Percentiles rank a stretch among this genome's conserved stretches.
Evolutionary conservation across 2,888 invertebrate species (phyloP).

Genomic region (Tiliacea aurago): DNA sequence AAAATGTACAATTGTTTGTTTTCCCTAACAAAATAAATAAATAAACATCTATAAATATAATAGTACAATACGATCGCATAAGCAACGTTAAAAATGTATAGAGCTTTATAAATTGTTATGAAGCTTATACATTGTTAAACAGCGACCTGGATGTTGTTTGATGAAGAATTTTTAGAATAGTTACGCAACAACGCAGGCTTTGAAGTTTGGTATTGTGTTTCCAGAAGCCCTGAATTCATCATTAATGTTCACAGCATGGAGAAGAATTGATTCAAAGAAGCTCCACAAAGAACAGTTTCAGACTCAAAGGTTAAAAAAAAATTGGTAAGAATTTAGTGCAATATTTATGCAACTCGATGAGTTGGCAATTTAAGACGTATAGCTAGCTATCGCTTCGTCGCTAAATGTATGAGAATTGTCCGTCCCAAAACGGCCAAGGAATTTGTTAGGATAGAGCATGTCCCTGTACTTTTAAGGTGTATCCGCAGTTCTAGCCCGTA

Average conservation of each 20-base stretch:
- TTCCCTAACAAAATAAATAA: too few species aligned
- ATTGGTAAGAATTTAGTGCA: not conserved
- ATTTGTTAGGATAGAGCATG: too few species aligned
- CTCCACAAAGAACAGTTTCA: not conserved
- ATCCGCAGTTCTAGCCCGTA: too few species aligned
- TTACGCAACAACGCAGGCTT: not conserved
- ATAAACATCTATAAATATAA: too few species aligned
- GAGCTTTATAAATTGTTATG: not conserved
- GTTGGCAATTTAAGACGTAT: not conserved
- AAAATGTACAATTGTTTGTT: too few species aligned
- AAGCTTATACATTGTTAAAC: not conserved
- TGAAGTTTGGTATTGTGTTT: not conserved
- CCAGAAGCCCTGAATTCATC: not conserved
- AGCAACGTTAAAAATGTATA: not conserved
- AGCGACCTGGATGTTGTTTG: not conserved
- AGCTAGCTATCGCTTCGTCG: not conserved
- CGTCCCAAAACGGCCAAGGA: not conserved
- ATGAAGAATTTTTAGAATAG: not conserved
- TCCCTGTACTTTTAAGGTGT: too few species aligned
- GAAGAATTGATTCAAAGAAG: not conserved
- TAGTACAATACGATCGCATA: not conserved
- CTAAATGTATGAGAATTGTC: too few species aligned
- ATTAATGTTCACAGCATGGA: not conserved
- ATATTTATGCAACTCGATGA: not conserved
- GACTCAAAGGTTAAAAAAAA: not conserved